These are phyloP conservation scores for Bruchidius siliquastri DNA, from an alignment of 2,888 invertebrate genomes.

Conservation along the genomic window DNA sequence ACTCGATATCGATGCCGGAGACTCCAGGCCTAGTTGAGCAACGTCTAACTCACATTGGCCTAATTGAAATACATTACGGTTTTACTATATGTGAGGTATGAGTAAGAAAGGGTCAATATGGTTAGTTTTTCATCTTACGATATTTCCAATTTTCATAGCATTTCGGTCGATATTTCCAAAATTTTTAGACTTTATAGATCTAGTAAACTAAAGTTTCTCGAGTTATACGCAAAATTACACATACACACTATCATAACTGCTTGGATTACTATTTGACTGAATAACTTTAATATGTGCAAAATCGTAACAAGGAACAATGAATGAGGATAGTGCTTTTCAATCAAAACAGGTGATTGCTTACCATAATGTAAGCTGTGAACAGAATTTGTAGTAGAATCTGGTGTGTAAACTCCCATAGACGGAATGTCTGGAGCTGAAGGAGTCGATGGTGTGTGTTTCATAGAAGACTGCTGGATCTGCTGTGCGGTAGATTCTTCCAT, in stretches of 20 bases:
- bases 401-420: slow-evolving; percentile 83
- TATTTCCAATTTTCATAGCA: too few relatives aligned
- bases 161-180: too few relatives aligned
- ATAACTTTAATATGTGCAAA: too few relatives aligned
- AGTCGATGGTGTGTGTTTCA: slow-evolving; percentile 32
- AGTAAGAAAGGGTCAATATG: neutral
- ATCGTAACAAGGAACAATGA: too few relatives aligned
- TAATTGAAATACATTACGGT: neutral
- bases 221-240: too few relatives aligned
- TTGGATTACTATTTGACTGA: too few relatives aligned
- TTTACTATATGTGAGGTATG: neutral
- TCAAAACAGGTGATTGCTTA: neutral
- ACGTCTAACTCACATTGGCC: slow-evolving; percentile 80
- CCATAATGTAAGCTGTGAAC: slow-evolving; percentile 71
- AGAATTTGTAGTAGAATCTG: slow-evolving; percentile 78
- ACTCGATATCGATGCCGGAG: slow-evolving; percentile 82
- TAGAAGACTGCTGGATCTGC: slow-evolving; percentile 16
- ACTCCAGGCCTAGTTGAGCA: slow-evolving; percentile 78
- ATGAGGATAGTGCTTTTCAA: too few relatives aligned
- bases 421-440: slow-evolving; percentile 58
- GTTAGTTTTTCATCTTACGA: too few relatives aligned
- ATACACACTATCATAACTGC: too few relatives aligned
- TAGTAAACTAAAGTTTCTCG: too few relatives aligned
- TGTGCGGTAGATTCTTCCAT: slow-evolving; percentile 17
- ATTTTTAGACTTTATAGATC: too few relatives aligned